A percentile compares a stretch with the other conserved stretches of the same genome.
These are phyloP conservation scores for Eptatretus atami DNA, from an alignment of 2,797 vertebrate species.

Conservation along the genomic window DNA sequence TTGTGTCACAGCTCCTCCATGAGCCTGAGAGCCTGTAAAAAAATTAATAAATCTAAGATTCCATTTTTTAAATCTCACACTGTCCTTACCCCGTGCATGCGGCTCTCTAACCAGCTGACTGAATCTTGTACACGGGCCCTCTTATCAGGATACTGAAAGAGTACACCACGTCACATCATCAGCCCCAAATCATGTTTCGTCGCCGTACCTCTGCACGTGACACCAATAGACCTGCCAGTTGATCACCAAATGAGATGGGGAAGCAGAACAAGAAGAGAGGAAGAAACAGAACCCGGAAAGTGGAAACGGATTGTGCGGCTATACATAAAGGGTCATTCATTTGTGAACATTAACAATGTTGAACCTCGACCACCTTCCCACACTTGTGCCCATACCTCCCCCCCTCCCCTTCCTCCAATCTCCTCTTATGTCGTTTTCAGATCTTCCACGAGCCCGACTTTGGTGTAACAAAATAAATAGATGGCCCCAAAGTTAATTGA, in stretches of 20 bases:
- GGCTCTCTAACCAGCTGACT: conserved; percentile 52
- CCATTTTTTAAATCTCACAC: neutral
- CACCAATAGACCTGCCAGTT: conserved; percentile 39
- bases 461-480: too few relatives aligned
- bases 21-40: too few relatives aligned
- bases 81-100: conserved; percentile 40
- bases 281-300: neutral
- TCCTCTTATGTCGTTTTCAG: too few relatives aligned
- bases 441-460: too few relatives aligned
- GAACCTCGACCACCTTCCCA: too few relatives aligned
- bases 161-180: conserved; percentile 58
- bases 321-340: neutral
- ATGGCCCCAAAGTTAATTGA: too few relatives aligned
- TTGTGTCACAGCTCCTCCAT: too few relatives aligned
- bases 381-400: too few relatives aligned
- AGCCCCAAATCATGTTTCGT: conserved; percentile 64
- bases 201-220: conserved; percentile 33
- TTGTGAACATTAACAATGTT: too few relatives aligned
- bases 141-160: conserved; percentile 90
- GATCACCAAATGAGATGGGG: too few relatives aligned
- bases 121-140: conserved; percentile 64
- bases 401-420: too few relatives aligned
- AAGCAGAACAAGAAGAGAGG: conserved; percentile 6
- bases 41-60: neutral
- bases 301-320: neutral